Percentiles rank a stretch among this genome's conserved stretches.
These are phyloP conservation scores for Phrynocephalus vlangalii DNA, from an alignment of 2,797 vertebrate genomes.

Conservation along the genomic window DNA sequence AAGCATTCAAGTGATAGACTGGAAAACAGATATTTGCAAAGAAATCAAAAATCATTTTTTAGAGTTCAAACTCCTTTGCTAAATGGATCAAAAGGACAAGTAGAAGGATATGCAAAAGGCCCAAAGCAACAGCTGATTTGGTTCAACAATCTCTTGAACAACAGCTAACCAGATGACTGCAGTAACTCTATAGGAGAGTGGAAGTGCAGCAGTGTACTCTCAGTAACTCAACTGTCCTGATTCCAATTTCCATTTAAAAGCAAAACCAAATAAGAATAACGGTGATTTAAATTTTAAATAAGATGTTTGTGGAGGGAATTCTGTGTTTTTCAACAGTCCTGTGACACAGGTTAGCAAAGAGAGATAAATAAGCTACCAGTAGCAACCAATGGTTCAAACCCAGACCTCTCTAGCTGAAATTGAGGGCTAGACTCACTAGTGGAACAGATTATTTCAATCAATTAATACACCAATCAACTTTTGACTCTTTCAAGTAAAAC, in stretches of 20 bases:
- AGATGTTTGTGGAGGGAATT: background rate
- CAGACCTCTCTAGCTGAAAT: background rate
- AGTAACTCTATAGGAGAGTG: background rate
- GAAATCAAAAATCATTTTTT: slow-evolving; percentile 47
- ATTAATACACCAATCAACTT: background rate
- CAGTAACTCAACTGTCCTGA: background rate
- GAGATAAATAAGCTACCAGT: background rate
- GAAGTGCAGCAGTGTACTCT: background rate
- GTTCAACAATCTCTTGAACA: background rate
- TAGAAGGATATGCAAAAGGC: slow-evolving; percentile 7
- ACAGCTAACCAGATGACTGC: background rate
- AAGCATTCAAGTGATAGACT: slow-evolving; percentile 25
- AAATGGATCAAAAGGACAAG: slow-evolving; percentile 26
- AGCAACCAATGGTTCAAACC: background rate
- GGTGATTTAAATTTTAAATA: slow-evolving; percentile 4
- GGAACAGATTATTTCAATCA: background rate
- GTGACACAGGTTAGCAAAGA: background rate
- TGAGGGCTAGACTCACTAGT: background rate
- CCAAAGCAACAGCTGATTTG: background rate
- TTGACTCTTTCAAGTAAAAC: background rate
- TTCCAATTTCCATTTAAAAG: background rate
- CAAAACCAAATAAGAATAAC: background rate
- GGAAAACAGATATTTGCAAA: background rate
- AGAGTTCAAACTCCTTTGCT: slow-evolving; percentile 39
- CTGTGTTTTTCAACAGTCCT: background rate